phyloP scores from a whole-genome alignment of 1,140 invertebrate genomes.

The Drosophila pandora region DNA sequence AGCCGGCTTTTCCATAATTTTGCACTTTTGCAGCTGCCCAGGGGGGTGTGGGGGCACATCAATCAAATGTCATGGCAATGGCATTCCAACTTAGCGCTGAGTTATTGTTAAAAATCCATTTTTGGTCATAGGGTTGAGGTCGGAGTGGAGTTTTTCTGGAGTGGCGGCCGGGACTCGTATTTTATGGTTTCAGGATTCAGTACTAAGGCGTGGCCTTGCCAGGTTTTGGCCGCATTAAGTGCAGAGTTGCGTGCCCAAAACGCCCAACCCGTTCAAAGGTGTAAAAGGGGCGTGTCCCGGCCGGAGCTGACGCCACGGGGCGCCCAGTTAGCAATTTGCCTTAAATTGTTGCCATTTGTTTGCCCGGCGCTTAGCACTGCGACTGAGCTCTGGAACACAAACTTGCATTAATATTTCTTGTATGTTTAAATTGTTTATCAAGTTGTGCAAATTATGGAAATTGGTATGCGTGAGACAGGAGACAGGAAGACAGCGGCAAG shows the following conservation, averaged over 20 bases:
- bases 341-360: conserved; percentile 80
- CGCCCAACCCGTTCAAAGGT: conserved; percentile 66
- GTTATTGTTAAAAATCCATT: conserved; percentile 45
- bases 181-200: conserved; percentile 21
- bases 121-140: conserved; percentile 1
- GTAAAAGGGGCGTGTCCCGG: conserved; percentile 65
- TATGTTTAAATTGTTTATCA: conserved; percentile 61
- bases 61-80: conserved; percentile 69
- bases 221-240: conserved; percentile 54
- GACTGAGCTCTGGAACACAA: conserved; percentile 14
- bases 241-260: conserved; percentile 72
- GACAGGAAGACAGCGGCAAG: conserved; percentile 2
- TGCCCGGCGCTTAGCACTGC: conserved; percentile 55
- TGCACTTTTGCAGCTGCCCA: conserved; percentile 71
- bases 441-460: conserved; percentile 72
- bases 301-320: conserved; percentile 61
- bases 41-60: conserved; percentile 46
- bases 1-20: conserved; percentile 39
- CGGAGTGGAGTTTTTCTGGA: conserved; percentile 11
- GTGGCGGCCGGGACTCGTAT: background rate
- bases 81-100: conserved; percentile 62
- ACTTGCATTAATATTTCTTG: conserved; percentile 65
- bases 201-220: conserved; percentile 61
- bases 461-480: conserved; percentile 40
- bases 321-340: conserved; percentile 69